A percentile compares a stretch with the other conserved stretches of the same genome.
Evolutionary conservation across 2,888 invertebrate species (phyloP).

Genomic region (Oeneis ivallda): DNA sequence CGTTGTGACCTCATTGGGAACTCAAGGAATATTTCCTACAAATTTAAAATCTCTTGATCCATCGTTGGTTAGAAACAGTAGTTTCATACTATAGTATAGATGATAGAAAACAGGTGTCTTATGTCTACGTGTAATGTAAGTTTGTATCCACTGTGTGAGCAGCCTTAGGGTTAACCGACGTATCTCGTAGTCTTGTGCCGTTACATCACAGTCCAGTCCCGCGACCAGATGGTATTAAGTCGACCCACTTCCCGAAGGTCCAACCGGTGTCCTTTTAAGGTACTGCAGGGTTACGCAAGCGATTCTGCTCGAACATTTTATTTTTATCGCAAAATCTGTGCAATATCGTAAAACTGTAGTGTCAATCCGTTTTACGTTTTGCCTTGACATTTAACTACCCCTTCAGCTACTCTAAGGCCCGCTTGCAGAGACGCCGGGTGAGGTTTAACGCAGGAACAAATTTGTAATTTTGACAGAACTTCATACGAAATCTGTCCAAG

Average conservation of each 20-base stretch:
- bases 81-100: too few species aligned
- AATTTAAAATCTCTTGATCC: too few species aligned
- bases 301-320: constrained; percentile 31
- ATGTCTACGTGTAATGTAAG: background rate
- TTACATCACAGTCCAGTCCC: constrained; percentile 61
- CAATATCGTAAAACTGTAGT: constrained; percentile 24
- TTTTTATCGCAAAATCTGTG: constrained; percentile 33
- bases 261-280: constrained; percentile 66
- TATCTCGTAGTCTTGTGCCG: constrained; percentile 44
- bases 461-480: too few species aligned
- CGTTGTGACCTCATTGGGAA: too few species aligned
- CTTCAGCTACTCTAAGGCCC: background rate
- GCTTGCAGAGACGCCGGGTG: too few species aligned
- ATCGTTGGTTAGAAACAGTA: too few species aligned
- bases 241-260: constrained; percentile 78
- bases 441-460: too few species aligned
- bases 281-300: constrained; percentile 69
- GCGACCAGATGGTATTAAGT: constrained; percentile 73
- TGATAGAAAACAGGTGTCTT: too few species aligned
- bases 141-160: background rate
- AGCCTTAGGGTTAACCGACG: constrained; percentile 30
- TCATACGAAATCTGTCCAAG: too few species aligned
- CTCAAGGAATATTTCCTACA: too few species aligned
- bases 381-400: constrained; percentile 6
- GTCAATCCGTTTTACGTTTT: constrained; percentile 1